A percentile compares a stretch with the other conserved stretches of the same genome.
These are phyloP conservation scores for Thunnus albacares DNA, from an alignment of 2,797 vertebrate species.

Conservation along the genomic window DNA sequence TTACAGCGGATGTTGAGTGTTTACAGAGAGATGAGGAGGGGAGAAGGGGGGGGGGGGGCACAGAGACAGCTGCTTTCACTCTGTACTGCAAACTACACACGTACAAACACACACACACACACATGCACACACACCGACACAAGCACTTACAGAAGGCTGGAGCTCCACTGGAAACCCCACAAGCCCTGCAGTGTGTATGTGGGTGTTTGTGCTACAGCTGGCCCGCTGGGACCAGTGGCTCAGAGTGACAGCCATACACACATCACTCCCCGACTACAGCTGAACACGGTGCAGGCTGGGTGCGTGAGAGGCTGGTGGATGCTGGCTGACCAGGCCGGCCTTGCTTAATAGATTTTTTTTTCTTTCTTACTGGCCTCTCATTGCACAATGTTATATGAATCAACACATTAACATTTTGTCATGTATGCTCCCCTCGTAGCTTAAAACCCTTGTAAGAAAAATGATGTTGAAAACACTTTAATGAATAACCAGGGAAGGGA, in stretches of 20 bases:
- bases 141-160: constrained; percentile 70
- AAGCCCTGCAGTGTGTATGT: constrained; percentile 79
- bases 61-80: constrained; percentile 84
- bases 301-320: constrained; percentile 43
- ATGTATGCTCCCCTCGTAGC: background rate
- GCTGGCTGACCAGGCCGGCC: constrained; percentile 39
- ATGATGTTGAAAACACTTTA: constrained; percentile 1
- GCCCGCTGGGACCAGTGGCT: constrained; percentile 77
- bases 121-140: constrained; percentile 50
- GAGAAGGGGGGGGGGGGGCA: constrained; percentile 33
- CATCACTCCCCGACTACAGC: constrained; percentile 62
- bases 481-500: background rate
- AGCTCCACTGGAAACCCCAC: constrained; percentile 78
- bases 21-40: constrained; percentile 76
- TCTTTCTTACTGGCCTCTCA: background rate
- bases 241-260: constrained; percentile 75
- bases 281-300: constrained; percentile 50
- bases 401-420: background rate
- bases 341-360: background rate
- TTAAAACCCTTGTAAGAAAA: background rate
- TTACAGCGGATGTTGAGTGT: constrained; percentile 84
- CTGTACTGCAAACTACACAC: constrained; percentile 80
- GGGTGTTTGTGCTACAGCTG: constrained; percentile 79
- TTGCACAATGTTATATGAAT: background rate
- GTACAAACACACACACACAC: constrained; percentile 41